Evolutionary conservation across 2,888 invertebrate genomes (phyloP).

Genomic region (Folsomia manolachei): DNA sequence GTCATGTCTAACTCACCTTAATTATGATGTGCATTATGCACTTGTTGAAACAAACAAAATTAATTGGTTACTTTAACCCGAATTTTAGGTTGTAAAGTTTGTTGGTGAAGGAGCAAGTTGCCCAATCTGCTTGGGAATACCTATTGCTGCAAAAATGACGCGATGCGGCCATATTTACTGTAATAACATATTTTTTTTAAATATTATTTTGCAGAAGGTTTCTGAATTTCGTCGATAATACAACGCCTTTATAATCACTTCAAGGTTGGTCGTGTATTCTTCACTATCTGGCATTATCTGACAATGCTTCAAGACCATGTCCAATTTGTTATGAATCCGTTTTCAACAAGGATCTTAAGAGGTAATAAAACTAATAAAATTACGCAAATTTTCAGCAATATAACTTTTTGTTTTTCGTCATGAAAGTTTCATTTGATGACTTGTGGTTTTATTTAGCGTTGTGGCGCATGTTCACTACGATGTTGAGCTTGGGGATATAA

Average conservation of each 20-base stretch:
- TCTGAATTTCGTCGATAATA: too few species aligned
- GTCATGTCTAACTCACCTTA: slow-evolving; percentile 53
- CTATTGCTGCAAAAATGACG: slow-evolving; percentile 85
- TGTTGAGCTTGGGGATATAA: slow-evolving; percentile 64
- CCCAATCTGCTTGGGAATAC: slow-evolving; percentile 87
- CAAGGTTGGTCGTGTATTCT: slow-evolving; percentile 92
- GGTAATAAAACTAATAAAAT: slow-evolving; percentile 57
- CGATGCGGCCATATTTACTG: slow-evolving; percentile 94
- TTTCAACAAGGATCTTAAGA: slow-evolving; percentile 76
- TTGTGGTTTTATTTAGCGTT: slow-evolving; percentile 63
- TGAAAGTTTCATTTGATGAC: too few species aligned
- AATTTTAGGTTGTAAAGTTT: slow-evolving; percentile 37
- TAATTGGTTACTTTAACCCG: too few species aligned
- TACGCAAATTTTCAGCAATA: too few species aligned
- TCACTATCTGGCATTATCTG: slow-evolving; percentile 83
- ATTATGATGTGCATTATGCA: not conserved
- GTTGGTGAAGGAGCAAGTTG: slow-evolving; percentile 66
- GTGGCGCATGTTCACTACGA: slow-evolving; percentile 59
- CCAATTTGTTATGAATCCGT: slow-evolving; percentile 89
- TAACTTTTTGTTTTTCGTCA: too few species aligned
- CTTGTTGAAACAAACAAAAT: not conserved
- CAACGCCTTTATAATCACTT: too few species aligned
- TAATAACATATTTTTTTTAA: too few species aligned
- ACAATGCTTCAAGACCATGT: slow-evolving; percentile 78
- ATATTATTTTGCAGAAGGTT: too few species aligned